Base-by-base conservation (phyloP, 2,888 invertebrate species). In the Drosophila lutescens region DNA sequence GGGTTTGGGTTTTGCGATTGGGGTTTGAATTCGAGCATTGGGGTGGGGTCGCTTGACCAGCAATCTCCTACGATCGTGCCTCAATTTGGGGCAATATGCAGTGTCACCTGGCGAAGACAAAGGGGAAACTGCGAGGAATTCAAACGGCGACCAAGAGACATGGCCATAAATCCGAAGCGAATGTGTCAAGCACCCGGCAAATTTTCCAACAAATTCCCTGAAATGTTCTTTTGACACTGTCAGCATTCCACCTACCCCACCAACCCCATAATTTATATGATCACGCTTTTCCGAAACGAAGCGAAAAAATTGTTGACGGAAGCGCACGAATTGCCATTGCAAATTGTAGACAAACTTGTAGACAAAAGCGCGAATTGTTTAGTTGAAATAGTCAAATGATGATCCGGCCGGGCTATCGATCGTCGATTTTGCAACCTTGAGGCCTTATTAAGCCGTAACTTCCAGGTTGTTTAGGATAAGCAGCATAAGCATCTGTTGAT, bases 161-260 rank as follows among this genome's bases (percentile, higher is more conserved):
- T 60, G 86, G 56, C 74, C 69, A 83, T 83, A 83, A 83, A 83
- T 83, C 60, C 57, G 67, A 57, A 56, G 59, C 68, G 46, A 74
- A 79, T 79, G 77, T 87, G 82, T 87, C 87, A 68, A 58, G 66
- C 65, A 68, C 43, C 53, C 74, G 79, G 76, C 76, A 66, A 85
- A 77, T 81, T 85, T 81, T 81, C 75, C 43, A 76, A 66, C 67
- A 76, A 58, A 71, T 68, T 61, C 61, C 76, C 76, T 78, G 76
- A 69, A 83, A 78, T 77, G 86, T 80, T 86, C 86, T 78, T 79
- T 79, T 80, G 86, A 80, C 86, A 80, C 80, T 78, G 80, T 53
- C 78, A 79, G 74, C 65, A 54, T 57, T 60, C 50, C 23, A 23
- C 23, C 23, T 23, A 23, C 26, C 49, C 60, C 58, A 8, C 30